Conservation (phyloP, 2,797 vertebrate genomes). For the Microhierax caerulescens region DNA sequence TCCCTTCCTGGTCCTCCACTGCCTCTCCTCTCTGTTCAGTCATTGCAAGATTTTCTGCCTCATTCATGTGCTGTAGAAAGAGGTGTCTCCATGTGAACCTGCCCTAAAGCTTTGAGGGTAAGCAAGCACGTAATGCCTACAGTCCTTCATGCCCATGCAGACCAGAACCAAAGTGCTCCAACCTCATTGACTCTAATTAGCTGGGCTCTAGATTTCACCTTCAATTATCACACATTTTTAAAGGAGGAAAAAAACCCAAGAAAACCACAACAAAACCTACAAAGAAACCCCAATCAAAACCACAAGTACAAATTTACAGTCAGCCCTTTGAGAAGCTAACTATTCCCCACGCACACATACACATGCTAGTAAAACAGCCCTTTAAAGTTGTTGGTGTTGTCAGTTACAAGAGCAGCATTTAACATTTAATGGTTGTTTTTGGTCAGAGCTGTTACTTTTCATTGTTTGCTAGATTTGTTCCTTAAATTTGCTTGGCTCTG, state of each 20-base stretch:
- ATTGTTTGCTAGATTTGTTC: slow-evolving; percentile 68
- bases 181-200: neutral
- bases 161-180: neutral
- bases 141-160: neutral
- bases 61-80: neutral
- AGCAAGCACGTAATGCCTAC: neutral
- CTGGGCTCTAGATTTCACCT: neutral
- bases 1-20: neutral
- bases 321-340: neutral
- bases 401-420: slow-evolving; percentile 67
- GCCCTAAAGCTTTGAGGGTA: neutral
- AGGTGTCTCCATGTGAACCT: neutral
- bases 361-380: slow-evolving; percentile 38
- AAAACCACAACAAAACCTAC: neutral
- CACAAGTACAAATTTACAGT: neutral
- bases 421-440: slow-evolving; percentile 63
- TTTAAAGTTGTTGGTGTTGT: slow-evolving; percentile 55
- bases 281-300: neutral
- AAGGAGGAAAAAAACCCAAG: neutral
- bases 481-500: slow-evolving; percentile 52
- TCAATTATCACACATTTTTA: neutral
- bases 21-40: neutral
- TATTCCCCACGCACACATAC: neutral
- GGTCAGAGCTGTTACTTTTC: slow-evolving; percentile 68
- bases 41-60: neutral